These are phyloP conservation scores for Aleiodes testaceus DNA, from an alignment of 2,888 invertebrate species.

Conservation along the genomic window DNA sequence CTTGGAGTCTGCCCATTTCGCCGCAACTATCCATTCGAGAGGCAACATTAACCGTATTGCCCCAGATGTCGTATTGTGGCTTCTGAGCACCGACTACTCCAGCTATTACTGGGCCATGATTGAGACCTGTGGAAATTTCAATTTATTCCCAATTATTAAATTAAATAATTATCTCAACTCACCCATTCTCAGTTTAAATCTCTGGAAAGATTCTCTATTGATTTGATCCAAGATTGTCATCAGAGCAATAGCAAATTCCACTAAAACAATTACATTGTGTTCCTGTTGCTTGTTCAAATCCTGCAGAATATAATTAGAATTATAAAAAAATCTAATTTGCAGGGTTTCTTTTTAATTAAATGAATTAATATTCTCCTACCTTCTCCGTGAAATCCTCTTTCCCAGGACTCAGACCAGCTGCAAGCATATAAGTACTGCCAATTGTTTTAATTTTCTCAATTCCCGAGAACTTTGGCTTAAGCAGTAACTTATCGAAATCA, in stretches of 20 bases:
- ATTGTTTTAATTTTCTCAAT: conserved; percentile 99
- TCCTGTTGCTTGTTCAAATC: conserved; percentile 86
- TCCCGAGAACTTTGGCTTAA: conserved; percentile 95
- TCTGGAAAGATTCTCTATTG: conserved; percentile 96
- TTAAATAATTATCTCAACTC: conserved; percentile 48
- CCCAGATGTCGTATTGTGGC: conserved; percentile 99
- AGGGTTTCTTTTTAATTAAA: conserved; percentile 23
- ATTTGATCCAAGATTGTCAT: conserved; percentile 95
- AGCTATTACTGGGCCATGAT: conserved; percentile 94
- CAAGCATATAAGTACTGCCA: conserved; percentile 98
- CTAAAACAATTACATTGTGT: conserved; percentile 89
- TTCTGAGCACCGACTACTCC: conserved; percentile 98
- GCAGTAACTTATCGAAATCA: conserved; percentile 95
- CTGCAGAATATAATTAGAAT: conserved; percentile 68
- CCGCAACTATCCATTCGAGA: conserved; percentile 98
- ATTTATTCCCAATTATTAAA: too few species aligned
- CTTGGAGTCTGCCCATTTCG: conserved; percentile 89
- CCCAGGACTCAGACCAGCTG: conserved; percentile 92
- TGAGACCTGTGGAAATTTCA: conserved; percentile 78
- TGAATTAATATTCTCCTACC: conserved; percentile 70
- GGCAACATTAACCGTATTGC: conserved; percentile 98
- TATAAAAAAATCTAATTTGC: background rate
- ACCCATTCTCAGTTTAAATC: conserved; percentile 96
- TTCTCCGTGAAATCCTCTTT: conserved; percentile 82
- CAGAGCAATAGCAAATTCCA: conserved; percentile 95